Percentiles rank a stretch among this genome's conserved stretches.
phyloP scores from a whole-genome alignment of 2,888 invertebrate species.

The Pyrocoelia pectoralis region DNA sequence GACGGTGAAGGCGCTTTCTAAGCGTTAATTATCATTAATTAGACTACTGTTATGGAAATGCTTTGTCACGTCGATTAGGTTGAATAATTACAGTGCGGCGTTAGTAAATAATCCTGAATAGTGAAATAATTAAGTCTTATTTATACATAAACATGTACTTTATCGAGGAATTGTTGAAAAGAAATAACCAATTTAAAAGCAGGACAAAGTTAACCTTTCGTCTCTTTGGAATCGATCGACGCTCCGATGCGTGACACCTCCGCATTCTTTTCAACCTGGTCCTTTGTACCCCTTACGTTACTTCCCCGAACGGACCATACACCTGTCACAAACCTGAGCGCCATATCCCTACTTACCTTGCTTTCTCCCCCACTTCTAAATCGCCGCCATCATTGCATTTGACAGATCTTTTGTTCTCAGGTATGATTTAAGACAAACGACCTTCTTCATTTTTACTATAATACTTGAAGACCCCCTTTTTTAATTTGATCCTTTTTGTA shows the following conservation, averaged over 20 bases:
- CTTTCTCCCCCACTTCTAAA: conserved; percentile 41
- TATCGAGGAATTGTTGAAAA: conserved; percentile 16
- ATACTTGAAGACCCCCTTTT: too few species aligned
- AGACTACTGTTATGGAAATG: conserved; percentile 37
- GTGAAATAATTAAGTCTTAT: conserved; percentile 11
- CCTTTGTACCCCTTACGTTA: conserved; percentile 34
- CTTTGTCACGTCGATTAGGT: conserved; percentile 34
- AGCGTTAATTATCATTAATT: conserved; percentile 36
- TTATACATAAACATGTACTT: conserved; percentile 4
- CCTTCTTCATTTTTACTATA: conserved; percentile 1
- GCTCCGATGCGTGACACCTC: conserved; percentile 51
- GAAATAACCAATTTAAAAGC: conserved; percentile 21
- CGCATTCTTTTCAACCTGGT: conserved; percentile 44
- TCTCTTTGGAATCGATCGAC: conserved; percentile 46
- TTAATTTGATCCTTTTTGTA: too few species aligned
- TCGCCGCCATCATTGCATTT: conserved; percentile 43
- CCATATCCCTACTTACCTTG: conserved; percentile 40
- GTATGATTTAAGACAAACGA: conserved; percentile 40
- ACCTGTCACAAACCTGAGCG: conserved; percentile 44
- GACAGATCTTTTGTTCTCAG: conserved; percentile 42
- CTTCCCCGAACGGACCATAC: conserved; percentile 38
- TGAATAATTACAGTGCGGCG: conserved; percentile 28
- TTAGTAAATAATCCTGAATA: conserved; percentile 22
- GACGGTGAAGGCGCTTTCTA: conserved; percentile 35
- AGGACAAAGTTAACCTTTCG: conserved; percentile 38